Conservation (phyloP, 2,113 vertebrate species). For the Marcusenius ussheri region DNA sequence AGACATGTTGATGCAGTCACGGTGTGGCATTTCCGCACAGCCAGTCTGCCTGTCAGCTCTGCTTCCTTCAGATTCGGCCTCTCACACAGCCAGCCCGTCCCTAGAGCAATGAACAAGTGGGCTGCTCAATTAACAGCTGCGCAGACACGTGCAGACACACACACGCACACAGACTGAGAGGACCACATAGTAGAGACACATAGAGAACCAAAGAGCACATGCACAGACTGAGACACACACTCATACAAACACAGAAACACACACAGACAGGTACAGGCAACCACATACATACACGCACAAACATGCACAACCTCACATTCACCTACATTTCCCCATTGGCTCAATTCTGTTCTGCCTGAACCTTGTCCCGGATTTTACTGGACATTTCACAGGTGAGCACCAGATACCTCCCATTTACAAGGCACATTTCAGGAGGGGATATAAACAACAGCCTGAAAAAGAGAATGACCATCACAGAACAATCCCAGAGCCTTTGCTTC, state of each 20-base stretch:
- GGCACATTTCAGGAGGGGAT: conserved; percentile 52
- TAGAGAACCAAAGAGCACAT: neutral
- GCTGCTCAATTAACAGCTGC: conserved; percentile 78
- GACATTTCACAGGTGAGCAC: conserved; percentile 55
- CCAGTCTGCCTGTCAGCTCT: conserved; percentile 34
- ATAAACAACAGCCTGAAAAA: conserved; percentile 64
- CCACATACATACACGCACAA: neutral
- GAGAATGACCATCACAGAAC: conserved; percentile 67
- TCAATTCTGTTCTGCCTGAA: conserved; percentile 58
- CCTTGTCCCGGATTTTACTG: conserved; percentile 44
- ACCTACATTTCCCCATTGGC: conserved; percentile 49
- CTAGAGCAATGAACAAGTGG: conserved; percentile 71
- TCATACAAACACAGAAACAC: neutral
- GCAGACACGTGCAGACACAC: neutral
- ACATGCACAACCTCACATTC: neutral
- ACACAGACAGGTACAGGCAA: conserved; percentile 56
- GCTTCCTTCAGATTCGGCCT: conserved; percentile 67
- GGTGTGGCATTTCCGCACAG: neutral
- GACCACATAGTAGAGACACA: neutral
- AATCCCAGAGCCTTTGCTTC: conserved; percentile 64
- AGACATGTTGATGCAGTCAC: neutral
- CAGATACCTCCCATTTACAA: conserved; percentile 59
- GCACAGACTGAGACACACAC: neutral
- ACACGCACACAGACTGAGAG: neutral
- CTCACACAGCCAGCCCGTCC: conserved; percentile 60